Percentiles rank a stretch among this genome's conserved stretches.
Conservation (phyloP, 2,797 vertebrate genomes). For the Clarias pachynema region DNA sequence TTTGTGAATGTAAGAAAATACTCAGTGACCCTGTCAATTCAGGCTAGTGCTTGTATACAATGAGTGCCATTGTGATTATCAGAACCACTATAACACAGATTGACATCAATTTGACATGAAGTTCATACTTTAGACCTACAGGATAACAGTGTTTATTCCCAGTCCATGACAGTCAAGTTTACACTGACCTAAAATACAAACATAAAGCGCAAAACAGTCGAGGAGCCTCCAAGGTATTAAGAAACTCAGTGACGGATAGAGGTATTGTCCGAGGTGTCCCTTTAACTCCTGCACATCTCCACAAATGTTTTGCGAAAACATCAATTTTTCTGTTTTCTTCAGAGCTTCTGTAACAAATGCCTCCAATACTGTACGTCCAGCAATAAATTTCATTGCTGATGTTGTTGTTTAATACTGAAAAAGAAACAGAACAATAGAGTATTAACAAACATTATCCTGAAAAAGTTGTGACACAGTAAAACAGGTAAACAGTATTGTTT, state of each 20-base stretch:
- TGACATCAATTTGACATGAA: constrained; percentile 43
- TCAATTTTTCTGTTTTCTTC: constrained; percentile 16
- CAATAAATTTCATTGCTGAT: constrained; percentile 48
- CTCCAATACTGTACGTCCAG: neutral
- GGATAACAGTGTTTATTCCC: constrained; percentile 30
- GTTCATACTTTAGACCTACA: constrained; percentile 29
- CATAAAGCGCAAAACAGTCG: constrained; percentile 41
- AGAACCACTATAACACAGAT: constrained; percentile 24
- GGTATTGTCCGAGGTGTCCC: constrained; percentile 19
- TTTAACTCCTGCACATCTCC: constrained; percentile 7
- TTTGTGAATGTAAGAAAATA: constrained; percentile 48
- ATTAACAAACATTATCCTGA: neutral
- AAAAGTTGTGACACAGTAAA: neutral
- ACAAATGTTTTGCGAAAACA: constrained; percentile 6
- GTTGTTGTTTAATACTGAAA: constrained; percentile 57
- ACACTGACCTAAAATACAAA: constrained; percentile 37
- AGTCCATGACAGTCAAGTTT: constrained; percentile 28
- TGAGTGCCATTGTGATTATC: constrained; percentile 32
- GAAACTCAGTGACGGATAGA: constrained; percentile 19
- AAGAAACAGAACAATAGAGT: neutral
- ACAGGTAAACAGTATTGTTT: neutral
- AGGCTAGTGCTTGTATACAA: constrained; percentile 40
- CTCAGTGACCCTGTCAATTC: constrained; percentile 46
- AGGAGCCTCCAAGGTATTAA: constrained; percentile 37
- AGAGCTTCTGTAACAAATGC: neutral